Conservation (phyloP, 2,113 vertebrate species). For the Hemiprocne comata region DNA sequence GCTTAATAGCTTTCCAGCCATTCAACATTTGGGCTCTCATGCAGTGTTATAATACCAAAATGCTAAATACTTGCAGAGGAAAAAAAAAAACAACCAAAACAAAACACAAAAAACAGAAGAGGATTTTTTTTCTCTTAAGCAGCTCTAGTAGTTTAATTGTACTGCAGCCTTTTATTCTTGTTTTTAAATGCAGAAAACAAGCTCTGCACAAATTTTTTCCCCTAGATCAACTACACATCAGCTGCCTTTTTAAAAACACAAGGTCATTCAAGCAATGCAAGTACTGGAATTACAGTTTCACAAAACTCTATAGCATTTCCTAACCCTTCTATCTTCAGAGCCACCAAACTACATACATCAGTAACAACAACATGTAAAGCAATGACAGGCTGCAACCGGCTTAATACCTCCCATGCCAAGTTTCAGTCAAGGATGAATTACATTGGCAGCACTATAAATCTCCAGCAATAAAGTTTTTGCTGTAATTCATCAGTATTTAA, state of each 20-base stretch:
- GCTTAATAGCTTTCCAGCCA: neutral
- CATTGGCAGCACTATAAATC: neutral
- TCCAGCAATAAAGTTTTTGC: neutral
- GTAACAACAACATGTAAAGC: neutral
- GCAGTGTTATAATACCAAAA: neutral
- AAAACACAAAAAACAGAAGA: neutral
- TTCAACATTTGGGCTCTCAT: neutral
- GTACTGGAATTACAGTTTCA: neutral
- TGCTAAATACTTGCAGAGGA: neutral
- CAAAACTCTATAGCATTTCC: neutral
- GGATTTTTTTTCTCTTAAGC: neutral
- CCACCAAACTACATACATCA: neutral
- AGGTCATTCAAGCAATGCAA: neutral
- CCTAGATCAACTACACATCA: neutral
- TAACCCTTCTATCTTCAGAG: neutral
- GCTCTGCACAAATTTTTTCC: neutral
- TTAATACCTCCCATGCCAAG: neutral
- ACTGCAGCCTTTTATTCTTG: neutral
- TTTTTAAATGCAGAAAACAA: neutral
- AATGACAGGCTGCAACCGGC: neutral
- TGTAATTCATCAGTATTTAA: neutral
- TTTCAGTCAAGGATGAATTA: constrained; percentile 39
- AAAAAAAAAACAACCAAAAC: neutral
- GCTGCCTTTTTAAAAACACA: neutral
- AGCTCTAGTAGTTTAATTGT: neutral